A percentile compares a stretch with the other conserved stretches of the same genome.
phyloP scores from a whole-genome alignment of 2,113 vertebrate species.

The Stegostoma tigrinum region DNA sequence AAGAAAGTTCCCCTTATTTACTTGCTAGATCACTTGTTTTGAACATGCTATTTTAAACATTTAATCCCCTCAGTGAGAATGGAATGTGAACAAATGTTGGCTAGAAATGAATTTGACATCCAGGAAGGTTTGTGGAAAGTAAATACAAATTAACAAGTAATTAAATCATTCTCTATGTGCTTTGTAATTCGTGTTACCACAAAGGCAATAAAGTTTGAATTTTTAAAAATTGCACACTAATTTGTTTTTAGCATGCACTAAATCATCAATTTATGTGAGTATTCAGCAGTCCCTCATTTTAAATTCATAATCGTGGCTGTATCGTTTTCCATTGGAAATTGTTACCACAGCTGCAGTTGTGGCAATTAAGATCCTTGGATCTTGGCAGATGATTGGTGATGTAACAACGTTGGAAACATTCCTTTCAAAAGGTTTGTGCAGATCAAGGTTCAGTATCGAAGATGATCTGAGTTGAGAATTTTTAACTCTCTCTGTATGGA shows the following conservation, averaged over 20 bases:
- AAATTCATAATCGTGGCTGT: background rate
- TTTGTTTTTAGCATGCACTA: background rate
- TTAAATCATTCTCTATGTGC: background rate
- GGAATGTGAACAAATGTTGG: background rate
- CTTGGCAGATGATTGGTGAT: background rate
- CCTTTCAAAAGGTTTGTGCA: background rate
- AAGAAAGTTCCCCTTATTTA: background rate
- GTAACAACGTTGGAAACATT: background rate
- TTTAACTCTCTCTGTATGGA: background rate
- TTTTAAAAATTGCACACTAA: background rate
- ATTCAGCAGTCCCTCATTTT: background rate
- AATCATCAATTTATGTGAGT: background rate
- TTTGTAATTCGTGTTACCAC: background rate
- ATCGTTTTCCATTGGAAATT: background rate
- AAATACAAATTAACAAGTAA: background rate
- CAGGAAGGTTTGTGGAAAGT: background rate
- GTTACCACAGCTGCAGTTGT: background rate
- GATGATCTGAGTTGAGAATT: background rate
- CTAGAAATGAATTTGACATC: background rate
- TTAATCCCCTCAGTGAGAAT: background rate
- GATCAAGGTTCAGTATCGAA: background rate
- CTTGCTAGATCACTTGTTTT: background rate
- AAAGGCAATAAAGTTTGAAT: background rate
- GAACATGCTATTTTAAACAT: background rate
- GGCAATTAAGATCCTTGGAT: background rate